Evolutionary conservation across 64 coral and sea anemone genomes (phyloP), one percentile per base, ranked within the genome.

Genomic region (Acropora tenuis): DNA sequence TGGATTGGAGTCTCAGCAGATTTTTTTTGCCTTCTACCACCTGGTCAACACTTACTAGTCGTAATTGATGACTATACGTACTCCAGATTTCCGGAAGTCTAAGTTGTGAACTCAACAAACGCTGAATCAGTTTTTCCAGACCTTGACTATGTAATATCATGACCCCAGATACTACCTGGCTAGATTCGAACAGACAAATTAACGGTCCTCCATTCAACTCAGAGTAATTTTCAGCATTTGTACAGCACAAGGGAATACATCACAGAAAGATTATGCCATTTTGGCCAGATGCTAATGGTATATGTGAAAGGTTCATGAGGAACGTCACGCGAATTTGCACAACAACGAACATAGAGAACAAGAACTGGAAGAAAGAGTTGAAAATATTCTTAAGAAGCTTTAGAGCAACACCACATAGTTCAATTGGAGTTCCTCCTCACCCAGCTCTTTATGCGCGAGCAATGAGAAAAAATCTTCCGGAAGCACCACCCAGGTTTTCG

Each of bases 131-230:
- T 63, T 11, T 84, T 85, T n/a, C 80, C 72, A 59, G 12, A 75
- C 9, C 44, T 59, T 2, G 66, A 91, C 71, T 74, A 83, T 16
- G 48, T 84, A 73, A 43, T 92, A 1, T 78, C 80, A 3, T 13
- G 47, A 50, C 68, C 63, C 5, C 48, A 73, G 17, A 53, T 30
- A 30, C 30, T 49, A 16, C 90, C 81, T 41, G 52, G 6, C 10
- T 7, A 55, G 2, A 55, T 10, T 55, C 52, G 52, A 55, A 55
- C 10, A 55, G 73, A 86, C 81, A 30, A 30, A 30, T 30, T 30
- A 92, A 86, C 85, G 90, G 73, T 7, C 47, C 80, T 44, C 90
- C 68, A 65, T 90, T 90, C 16, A 90, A 90, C 52, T 79, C 59
- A 5, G 48, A 41, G 7, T 13, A 8, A 1, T 92, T 86, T 59